Evolutionary conservation across 2,888 invertebrate genomes (phyloP), one percentile per base, ranked within the genome.

Genomic region (Pandemis cinnamomeana): DNA sequence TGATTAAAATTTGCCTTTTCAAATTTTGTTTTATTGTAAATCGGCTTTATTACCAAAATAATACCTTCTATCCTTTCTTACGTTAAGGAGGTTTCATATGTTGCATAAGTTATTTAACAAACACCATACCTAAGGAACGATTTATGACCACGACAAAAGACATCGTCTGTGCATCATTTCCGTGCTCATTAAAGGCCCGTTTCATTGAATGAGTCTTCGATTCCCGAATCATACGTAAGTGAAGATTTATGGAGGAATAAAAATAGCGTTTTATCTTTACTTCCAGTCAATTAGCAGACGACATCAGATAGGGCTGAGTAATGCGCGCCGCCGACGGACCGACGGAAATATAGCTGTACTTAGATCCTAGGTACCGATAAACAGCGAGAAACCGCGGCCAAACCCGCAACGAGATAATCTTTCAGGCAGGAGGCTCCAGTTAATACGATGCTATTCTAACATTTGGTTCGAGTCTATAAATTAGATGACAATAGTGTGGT

Each of bases 1-100:
- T 89, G 86, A 93, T 92, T 93, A 92, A 94, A 91, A 91, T 91
- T 91, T 92, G 92, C 92, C 92, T 93, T 93, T 92, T 87, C 86
- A 90, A 84, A 84, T 79, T 72, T 76, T 72, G 78, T 81, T 82
- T 84, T 78, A 82, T 84, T 88, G 60, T 11, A 5, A 4, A 5
- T 46, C 11, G 5, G 46, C 46, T 46, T 46, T 46, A 4, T 10
- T 11, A 46, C 11, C 4, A 46, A 46, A 46, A 11, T 44, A 44
- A 44, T 7, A 2, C 7, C 7, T 2, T 8, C 0, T 10, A 44
- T 44, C 7, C 2, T 11, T 11, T 11, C 11, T 46, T 46, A 46
- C 5, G 46, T 11, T 5, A 46, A 10, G 10, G 11, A 11, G 11
- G 11, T 46, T 5, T 5, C 46, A 46, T 11, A 46, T 11, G 46